phyloP scores from a whole-genome alignment of 2,888 invertebrate genomes.

The Eilema caniola region DNA sequence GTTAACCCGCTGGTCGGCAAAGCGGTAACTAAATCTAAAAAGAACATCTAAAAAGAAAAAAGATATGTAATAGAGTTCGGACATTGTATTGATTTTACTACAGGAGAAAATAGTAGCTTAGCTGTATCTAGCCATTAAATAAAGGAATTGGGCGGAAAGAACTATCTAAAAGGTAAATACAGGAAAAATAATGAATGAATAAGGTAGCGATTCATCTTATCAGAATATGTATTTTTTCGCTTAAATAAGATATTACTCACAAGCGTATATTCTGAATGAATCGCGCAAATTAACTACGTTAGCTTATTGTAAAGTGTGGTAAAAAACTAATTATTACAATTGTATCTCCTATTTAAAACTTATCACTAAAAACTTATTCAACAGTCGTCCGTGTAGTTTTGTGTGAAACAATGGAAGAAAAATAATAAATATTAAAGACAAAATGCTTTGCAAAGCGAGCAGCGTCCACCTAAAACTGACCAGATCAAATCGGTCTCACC shows the following conservation, averaged over 20 bases:
- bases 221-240: slow-evolving; percentile 32
- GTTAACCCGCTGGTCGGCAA: slow-evolving; percentile 76
- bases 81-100: slow-evolving; percentile 51
- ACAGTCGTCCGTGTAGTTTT: slow-evolving; percentile 58
- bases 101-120: slow-evolving; percentile 38
- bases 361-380: slow-evolving; percentile 34
- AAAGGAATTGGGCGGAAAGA: slow-evolving; percentile 10
- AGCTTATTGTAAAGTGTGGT: slow-evolving; percentile 31
- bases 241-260: slow-evolving; percentile 25
- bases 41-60: slow-evolving; percentile 61
- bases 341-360: slow-evolving; percentile 41
- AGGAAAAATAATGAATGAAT: slow-evolving; percentile 12
- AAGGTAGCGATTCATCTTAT: slow-evolving; percentile 30
- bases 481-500: slow-evolving; percentile 90
- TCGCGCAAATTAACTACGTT: slow-evolving; percentile 10
- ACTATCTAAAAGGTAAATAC: slow-evolving; percentile 1
- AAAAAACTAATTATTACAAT: slow-evolving; percentile 48
- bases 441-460: slow-evolving; percentile 86
- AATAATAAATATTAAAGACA: slow-evolving; percentile 69
- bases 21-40: slow-evolving; percentile 70
- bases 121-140: slow-evolving; percentile 29
- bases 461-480: slow-evolving; percentile 84
- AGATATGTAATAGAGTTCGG: slow-evolving; percentile 49
- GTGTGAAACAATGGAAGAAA: slow-evolving; percentile 61
- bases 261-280: slow-evolving; percentile 30